Evolutionary conservation across 2,888 invertebrate species (phyloP).

Genomic region (Lampropteryx suffumata): DNA sequence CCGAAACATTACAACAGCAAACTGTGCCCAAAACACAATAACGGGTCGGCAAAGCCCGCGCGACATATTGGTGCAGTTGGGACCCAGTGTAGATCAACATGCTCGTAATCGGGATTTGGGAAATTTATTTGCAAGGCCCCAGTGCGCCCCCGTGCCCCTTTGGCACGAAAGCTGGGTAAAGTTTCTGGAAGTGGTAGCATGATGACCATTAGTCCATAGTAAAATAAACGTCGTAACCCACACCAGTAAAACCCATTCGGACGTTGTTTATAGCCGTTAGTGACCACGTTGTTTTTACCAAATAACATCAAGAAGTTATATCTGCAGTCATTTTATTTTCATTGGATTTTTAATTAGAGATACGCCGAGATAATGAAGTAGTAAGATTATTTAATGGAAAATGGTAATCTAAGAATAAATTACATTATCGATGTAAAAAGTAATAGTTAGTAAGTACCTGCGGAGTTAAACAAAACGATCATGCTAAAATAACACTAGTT

Average conservation of each 20-base stretch:
- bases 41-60: conserved; percentile 47
- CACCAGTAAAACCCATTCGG: not conserved
- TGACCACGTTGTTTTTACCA: too few relatives aligned
- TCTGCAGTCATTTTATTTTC: too few relatives aligned
- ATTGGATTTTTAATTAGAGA: too few relatives aligned
- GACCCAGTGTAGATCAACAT: conserved; percentile 64
- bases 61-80: conserved; percentile 71
- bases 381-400: too few relatives aligned
- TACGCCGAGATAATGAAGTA: too few relatives aligned
- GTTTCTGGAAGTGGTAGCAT: conserved; percentile 34
- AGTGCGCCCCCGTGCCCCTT: conserved; percentile 44
- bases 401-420: too few relatives aligned
- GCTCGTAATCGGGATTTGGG: conserved; percentile 65
- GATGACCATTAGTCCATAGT: not conserved
- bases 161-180: conserved; percentile 17
- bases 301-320: not conserved
- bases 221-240: not conserved
- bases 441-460: too few relatives aligned
- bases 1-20: conserved; percentile 11
- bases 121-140: conserved; percentile 65
- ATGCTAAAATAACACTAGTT: too few relatives aligned
- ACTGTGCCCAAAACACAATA: conserved; percentile 37
- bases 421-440: too few relatives aligned
- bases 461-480: too few relatives aligned
- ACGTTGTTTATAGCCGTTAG: not conserved